Base-by-base conservation (phyloP, 2,888 invertebrate genomes). In the Dysmachus trigonus region DNA sequence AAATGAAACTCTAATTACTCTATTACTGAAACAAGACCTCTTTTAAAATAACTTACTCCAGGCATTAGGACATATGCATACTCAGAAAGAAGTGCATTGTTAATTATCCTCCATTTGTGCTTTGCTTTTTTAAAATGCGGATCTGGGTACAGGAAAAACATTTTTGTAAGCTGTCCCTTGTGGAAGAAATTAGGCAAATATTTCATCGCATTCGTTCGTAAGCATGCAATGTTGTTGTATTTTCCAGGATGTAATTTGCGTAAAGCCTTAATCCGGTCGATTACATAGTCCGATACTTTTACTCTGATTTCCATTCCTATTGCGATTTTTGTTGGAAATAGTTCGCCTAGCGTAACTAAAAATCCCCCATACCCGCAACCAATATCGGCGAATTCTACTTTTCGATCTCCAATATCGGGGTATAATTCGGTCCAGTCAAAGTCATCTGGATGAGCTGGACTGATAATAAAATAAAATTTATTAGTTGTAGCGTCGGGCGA, bases 121-220 rank as follows among this genome's bases (percentile, higher is more conserved):
- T 99, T 99, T 0, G 98, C 96, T 90, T 96, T 98, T 92, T 99
- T 99, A 92, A 99, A 99, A 93, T 99, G 99, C 38, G 99, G 99
- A 93, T 99, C 99, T 31, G 99, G 99, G 92, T 98, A 99, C 22
- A 99, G 93, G 92, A 99, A 99, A 92, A 99, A 99, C 96, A 99
- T 97, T 93, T 99, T 99, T 87, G 95, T 95, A 72, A 99, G 93
- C 96, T 98, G 99, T 88, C 96, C 97, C 93, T 99, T 99, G 86
- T 93, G 92, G 91, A 99, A 99, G 92, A 96, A 99, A 92, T 99
- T 99, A 1, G 99, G 99, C 89, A 99, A 94, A 93, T 99, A 99
- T 92, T 99, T 99, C 99, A 99, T 99, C 1, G 99, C 99, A 93
- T 99, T 99, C 15, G 97, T 96, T 88, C 99, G 94, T 79, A 99